These are phyloP conservation scores for Chrysolina oricalcia DNA, from an alignment of 2,888 invertebrate species.

Conservation along the genomic window DNA sequence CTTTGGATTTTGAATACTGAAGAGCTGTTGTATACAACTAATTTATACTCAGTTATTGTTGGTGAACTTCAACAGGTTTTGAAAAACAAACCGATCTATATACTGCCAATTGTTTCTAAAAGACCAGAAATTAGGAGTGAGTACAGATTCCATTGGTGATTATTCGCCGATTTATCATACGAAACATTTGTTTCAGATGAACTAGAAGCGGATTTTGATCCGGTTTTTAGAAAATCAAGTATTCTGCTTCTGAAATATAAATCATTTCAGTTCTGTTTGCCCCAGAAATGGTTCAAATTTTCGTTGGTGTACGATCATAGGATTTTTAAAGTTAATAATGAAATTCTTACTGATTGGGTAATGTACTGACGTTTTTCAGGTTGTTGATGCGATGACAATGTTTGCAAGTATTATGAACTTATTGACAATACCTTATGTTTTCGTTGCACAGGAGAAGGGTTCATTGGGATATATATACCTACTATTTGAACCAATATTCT, in stretches of 20 bases:
- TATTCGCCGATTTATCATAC: background rate
- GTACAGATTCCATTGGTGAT: background rate
- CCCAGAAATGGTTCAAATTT: conserved; percentile 38
- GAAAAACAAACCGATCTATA: conserved; percentile 30
- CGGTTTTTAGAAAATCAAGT: conserved; percentile 6
- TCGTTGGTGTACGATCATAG: conserved; percentile 34
- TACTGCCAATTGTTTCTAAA: conserved; percentile 17
- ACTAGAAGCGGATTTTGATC: conserved; percentile 39
- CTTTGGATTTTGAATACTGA: conserved; percentile 40
- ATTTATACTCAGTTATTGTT: conserved; percentile 35
- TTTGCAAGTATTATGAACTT: conserved; percentile 43
- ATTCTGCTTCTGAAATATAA: conserved; percentile 14
- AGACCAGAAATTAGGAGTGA: conserved; percentile 1
- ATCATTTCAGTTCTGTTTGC: conserved; percentile 22
- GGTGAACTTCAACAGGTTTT: conserved; percentile 33
- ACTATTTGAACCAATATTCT: conserved; percentile 45
- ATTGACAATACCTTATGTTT: conserved; percentile 44
- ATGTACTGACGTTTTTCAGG: conserved; percentile 33
- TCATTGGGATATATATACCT: conserved; percentile 33
- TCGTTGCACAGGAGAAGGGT: conserved; percentile 40
- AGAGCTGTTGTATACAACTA: conserved; percentile 36
- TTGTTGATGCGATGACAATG: conserved; percentile 35
- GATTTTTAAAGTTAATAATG: conserved; percentile 38
- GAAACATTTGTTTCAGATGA: conserved; percentile 16
- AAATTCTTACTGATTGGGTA: background rate